These are phyloP conservation scores for Enteromius anoplus DNA, from an alignment of 2,797 vertebrate species.

Conservation along the genomic window DNA sequence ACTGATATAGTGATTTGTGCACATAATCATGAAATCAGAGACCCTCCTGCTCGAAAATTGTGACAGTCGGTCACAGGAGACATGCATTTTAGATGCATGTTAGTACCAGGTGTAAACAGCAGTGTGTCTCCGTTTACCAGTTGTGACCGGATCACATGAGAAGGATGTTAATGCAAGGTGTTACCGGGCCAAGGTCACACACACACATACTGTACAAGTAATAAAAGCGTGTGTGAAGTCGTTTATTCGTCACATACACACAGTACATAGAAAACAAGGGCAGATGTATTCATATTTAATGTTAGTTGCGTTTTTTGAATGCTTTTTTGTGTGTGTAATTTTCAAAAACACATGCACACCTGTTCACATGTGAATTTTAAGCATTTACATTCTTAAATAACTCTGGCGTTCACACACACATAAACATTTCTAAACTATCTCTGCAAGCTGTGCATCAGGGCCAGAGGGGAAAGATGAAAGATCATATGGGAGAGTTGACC, in stretches of 20 bases:
- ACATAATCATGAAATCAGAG: neutral
- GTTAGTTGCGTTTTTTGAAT: neutral
- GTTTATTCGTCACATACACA: neutral
- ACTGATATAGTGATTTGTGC: neutral
- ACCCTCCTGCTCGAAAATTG: neutral
- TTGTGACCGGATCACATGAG: conserved; percentile 22
- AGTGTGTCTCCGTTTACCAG: conserved; percentile 4
- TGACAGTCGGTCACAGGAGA: neutral
- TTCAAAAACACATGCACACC: neutral
- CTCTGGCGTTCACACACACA: neutral
- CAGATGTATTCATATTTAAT: neutral
- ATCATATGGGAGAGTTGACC: conserved; percentile 50
- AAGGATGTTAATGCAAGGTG: neutral
- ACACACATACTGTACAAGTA: neutral
- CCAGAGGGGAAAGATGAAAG: conserved; percentile 42
- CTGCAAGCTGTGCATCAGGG: conserved; percentile 31
- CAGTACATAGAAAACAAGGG: neutral
- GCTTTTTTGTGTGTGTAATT: neutral
- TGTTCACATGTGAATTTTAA: conserved; percentile 2
- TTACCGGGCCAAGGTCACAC: neutral
- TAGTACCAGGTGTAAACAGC: neutral
- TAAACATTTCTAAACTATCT: conserved; percentile 20
- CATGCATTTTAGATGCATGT: neutral
- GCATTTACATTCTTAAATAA: conserved; percentile 12
- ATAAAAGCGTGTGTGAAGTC: neutral